Percentiles rank a stretch among this genome's conserved stretches.
Conservation (phyloP, 2,888 invertebrate species). For the Apamea crenata region DNA sequence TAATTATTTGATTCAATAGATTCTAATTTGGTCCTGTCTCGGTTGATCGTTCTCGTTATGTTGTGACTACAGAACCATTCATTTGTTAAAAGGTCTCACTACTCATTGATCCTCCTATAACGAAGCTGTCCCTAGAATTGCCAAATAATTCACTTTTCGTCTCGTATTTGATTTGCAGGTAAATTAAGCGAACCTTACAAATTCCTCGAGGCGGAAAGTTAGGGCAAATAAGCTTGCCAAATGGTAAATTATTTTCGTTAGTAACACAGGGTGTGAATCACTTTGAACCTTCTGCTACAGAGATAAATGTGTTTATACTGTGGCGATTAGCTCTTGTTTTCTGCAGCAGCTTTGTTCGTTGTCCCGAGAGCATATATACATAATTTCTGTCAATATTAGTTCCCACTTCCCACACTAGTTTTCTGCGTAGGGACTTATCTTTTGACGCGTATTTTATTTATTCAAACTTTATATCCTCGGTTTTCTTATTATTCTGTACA, state of each 20-base stretch:
- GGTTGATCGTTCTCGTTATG: conserved; percentile 27
- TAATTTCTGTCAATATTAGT: conserved; percentile 48
- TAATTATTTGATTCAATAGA: conserved; percentile 38
- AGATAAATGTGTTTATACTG: conserved; percentile 45
- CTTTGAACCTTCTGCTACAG: conserved; percentile 51
- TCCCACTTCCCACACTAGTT: conserved; percentile 36
- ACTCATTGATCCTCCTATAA: conserved; percentile 51
- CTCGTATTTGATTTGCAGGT: conserved; percentile 69
- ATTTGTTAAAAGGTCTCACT: conserved; percentile 51
- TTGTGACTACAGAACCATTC: conserved; percentile 50
- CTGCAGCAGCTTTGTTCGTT: conserved; percentile 73
- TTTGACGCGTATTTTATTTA: conserved; percentile 14
- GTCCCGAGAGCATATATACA: conserved; percentile 64
- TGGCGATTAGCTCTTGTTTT: conserved; percentile 38
- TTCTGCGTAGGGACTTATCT: conserved; percentile 11
- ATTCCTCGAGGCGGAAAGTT: conserved; percentile 67
- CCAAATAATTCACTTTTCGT: conserved; percentile 64
- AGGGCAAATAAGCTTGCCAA: conserved; percentile 64
- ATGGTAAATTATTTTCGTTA: conserved; percentile 62
- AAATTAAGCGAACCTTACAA: conserved; percentile 68
- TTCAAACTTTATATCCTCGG: background rate
- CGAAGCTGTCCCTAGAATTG: conserved; percentile 56
- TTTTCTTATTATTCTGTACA: background rate
- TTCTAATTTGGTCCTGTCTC: conserved; percentile 36
- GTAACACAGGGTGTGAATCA: conserved; percentile 27